Base-by-base conservation (phyloP, 2,797 vertebrate species). In the Micropoecilia bifurca region DNA sequence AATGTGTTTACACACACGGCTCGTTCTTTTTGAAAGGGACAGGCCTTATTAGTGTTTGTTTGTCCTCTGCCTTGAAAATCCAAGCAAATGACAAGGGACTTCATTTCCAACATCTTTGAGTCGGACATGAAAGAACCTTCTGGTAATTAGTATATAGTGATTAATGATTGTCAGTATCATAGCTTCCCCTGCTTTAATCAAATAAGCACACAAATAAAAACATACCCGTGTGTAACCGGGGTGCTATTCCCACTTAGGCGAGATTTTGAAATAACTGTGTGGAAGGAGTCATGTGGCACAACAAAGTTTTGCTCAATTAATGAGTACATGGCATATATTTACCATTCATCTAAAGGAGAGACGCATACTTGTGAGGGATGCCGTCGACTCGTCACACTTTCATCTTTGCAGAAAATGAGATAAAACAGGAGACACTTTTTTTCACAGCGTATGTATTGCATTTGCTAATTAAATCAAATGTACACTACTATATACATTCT, bases 41-140 rank as follows among this genome's bases (percentile, higher is more conserved):
- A 93, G 82, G 82, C 90, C 93, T 95, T 95, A 95, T 96, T 95
- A 96, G 93, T 18, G 84, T 94, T 94, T 96, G 95, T 95, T 95
- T 96, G 95, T 96, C 95, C 95, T 92, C 89, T 87, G 89, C 89
- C 89, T 95, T 94, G 90, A 89, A 95, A 90, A 93, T 87, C 83
- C 85, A 79, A 69, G 84, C 89, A 95, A 96, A 95, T 95, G 94
- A 96, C 95, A 95, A 89, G 95, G 95, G 95, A 96, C 89, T 95
- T 95, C 74, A 91, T 94, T 93, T 89, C 83, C 83, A 84, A 91
- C 93, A 93, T 95, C 94, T 96, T 93, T 95, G 92, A 95, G 92
- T 84, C 10, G 59, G 92, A 96, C 94, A 96, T 96, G 94, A 96
- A 96, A 96, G 93, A 87, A 90, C 78, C 75, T 77, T 80, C 77